A percentile compares a stretch with the other conserved stretches of the same genome.
These are phyloP conservation scores for Xanthostigma xanthostigma DNA, from an alignment of 2,888 invertebrate species.

Conservation along the genomic window DNA sequence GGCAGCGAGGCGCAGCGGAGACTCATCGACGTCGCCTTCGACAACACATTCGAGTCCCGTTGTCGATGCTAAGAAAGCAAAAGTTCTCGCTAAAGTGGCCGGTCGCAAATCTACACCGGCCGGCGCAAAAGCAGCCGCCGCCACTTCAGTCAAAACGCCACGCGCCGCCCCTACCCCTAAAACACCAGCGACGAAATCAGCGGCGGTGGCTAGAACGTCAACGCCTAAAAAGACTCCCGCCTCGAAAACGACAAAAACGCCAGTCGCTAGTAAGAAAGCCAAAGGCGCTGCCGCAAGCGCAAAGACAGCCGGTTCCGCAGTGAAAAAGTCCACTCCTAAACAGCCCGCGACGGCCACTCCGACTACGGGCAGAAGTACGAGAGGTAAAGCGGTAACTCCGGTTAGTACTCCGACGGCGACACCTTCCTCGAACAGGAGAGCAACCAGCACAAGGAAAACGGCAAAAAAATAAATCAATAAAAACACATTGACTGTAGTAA, in stretches of 20 bases:
- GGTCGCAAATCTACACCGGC: constrained; percentile 19
- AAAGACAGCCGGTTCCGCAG: too few species aligned
- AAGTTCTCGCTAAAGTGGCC: constrained; percentile 27
- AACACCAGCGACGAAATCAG: constrained; percentile 21
- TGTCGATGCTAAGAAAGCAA: constrained; percentile 29
- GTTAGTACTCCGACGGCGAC: too few species aligned
- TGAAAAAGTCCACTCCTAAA: too few species aligned
- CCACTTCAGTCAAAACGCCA: constrained; percentile 7
- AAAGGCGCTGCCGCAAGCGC: too few species aligned
- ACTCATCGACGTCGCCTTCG: constrained; percentile 8
- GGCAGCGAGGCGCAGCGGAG: constrained; percentile 18
- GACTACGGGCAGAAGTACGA: too few species aligned
- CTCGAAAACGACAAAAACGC: constrained; percentile 33
- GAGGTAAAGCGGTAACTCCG: too few species aligned
- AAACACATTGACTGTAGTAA: too few species aligned
- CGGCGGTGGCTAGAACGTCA: constrained; percentile 30
- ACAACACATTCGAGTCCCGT: constrained; percentile 19
- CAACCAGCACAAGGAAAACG: too few species aligned
- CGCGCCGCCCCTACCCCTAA: constrained; percentile 8
- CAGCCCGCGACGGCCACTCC: too few species aligned
- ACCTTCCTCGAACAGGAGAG: too few species aligned
- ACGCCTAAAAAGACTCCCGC: constrained; percentile 34
- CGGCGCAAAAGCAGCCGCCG: constrained; percentile 7
- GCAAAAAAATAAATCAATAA: too few species aligned
- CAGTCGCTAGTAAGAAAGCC: constrained; percentile 19